Evolutionary conservation across 2,797 vertebrate genomes (phyloP).

Genomic region (Mus minutoides): DNA sequence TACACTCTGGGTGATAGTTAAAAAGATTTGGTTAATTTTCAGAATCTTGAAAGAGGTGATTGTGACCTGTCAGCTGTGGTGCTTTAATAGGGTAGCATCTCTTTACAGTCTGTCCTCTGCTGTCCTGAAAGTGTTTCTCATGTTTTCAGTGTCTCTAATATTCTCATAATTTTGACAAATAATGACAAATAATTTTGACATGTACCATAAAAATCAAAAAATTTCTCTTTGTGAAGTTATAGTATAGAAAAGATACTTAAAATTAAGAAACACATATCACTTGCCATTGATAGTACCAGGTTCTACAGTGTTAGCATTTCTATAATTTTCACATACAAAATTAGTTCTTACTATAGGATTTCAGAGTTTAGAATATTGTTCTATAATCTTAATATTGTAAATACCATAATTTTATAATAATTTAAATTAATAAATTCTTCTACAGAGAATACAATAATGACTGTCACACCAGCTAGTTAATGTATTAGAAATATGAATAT

Average conservation of each 20-base stretch:
- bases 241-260: not conserved
- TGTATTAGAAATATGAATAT: not conserved
- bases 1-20: not conserved
- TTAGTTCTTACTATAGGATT: not conserved
- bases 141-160: not conserved
- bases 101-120: not conserved
- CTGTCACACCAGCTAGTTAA: not conserved
- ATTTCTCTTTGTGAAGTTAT: not conserved
- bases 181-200: too few relatives aligned
- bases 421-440: not conserved
- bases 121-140: not conserved
- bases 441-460: slow-evolving; percentile 1
- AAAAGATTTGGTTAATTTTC: not conserved
- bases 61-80: not conserved
- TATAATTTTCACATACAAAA: not conserved
- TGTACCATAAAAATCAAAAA: not conserved
- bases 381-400: not conserved
- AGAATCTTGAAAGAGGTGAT: not conserved
- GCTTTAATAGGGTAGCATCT: not conserved
- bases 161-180: slow-evolving; percentile 30
- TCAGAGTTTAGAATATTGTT: not conserved
- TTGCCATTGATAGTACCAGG: not conserved
- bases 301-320: not conserved
- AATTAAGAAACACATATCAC: not conserved
- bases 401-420: not conserved